These are phyloP conservation scores for Drosophila pseudoananassae DNA, from an alignment of 1,140 invertebrate species.

Conservation along the genomic window DNA sequence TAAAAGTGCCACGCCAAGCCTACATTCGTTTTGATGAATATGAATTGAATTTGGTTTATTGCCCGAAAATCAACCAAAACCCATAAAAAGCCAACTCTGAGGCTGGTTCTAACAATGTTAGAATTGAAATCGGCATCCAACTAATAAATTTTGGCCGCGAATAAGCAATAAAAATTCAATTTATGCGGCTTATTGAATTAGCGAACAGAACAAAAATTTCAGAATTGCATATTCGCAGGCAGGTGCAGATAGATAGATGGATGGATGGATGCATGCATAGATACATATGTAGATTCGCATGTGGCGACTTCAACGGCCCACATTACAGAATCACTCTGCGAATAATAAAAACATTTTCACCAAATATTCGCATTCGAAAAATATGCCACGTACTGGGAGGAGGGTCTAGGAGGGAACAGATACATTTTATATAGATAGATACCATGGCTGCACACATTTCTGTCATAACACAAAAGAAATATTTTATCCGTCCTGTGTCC, in stretches of 20 bases:
- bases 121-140: slow-evolving; percentile 21
- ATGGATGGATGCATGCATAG: not conserved
- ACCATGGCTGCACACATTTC: slow-evolving; percentile 66
- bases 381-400: slow-evolving; percentile 28
- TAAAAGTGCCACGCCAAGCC: not conserved
- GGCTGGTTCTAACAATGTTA: slow-evolving; percentile 32
- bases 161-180: slow-evolving; percentile 47
- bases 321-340: slow-evolving; percentile 65
- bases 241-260: slow-evolving; percentile 24
- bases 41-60: slow-evolving; percentile 48
- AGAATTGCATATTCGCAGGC: slow-evolving; percentile 26
- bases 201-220: slow-evolving; percentile 28
- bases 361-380: slow-evolving; percentile 62
- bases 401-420: slow-evolving; percentile 4
- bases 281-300: slow-evolving; percentile 31
- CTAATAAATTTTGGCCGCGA: slow-evolving; percentile 38
- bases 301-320: slow-evolving; percentile 46
- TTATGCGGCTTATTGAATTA: slow-evolving; percentile 52
- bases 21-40: slow-evolving; percentile 39
- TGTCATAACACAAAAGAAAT: slow-evolving; percentile 78
- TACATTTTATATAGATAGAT: slow-evolving; percentile 45
- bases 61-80: not conserved
- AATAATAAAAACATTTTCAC: slow-evolving; percentile 71
- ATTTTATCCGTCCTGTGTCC: slow-evolving; percentile 35
- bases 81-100: slow-evolving; percentile 26